Evolutionary conservation across 2,113 vertebrate genomes (phyloP).

Genomic region (Sinocyclocheilus rhinocerous): DNA sequence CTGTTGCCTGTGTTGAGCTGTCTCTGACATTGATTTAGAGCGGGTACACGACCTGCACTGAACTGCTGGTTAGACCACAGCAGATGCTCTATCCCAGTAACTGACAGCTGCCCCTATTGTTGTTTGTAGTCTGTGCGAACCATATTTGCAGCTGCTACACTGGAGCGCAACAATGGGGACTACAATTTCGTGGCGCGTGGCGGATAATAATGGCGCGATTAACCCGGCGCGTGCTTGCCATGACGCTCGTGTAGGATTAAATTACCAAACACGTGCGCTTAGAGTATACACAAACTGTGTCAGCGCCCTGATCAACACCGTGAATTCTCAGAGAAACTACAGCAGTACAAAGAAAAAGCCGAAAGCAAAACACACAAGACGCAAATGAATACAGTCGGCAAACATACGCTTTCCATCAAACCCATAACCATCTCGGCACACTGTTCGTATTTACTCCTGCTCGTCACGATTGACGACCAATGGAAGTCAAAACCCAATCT

Average conservation of each 20-base stretch:
- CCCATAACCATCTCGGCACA: not conserved
- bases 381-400: not conserved
- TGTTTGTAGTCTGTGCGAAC: conserved; percentile 73
- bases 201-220: conserved; percentile 80
- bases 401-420: not conserved
- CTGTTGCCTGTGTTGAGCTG: conserved; percentile 58
- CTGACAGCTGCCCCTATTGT: conserved; percentile 83
- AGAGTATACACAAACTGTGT: conserved; percentile 24
- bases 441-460: not conserved
- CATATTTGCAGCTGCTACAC: conserved; percentile 80
- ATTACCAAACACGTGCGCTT: conserved; percentile 67
- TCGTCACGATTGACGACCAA: not conserved
- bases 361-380: not conserved
- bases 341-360: not conserved
- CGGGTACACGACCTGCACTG: conserved; percentile 67
- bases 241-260: conserved; percentile 70
- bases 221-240: conserved; percentile 77
- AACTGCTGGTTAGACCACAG: conserved; percentile 75
- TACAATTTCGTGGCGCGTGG: conserved; percentile 78
- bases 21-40: conserved; percentile 72
- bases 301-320: conserved; percentile 13
- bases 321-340: not conserved
- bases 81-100: conserved; percentile 81
- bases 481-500: not conserved
- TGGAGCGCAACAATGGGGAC: conserved; percentile 73